Percentiles rank a stretch among this genome's conserved stretches.
Conservation (phyloP, 2,888 invertebrate genomes). For the Melanophora roralis region DNA sequence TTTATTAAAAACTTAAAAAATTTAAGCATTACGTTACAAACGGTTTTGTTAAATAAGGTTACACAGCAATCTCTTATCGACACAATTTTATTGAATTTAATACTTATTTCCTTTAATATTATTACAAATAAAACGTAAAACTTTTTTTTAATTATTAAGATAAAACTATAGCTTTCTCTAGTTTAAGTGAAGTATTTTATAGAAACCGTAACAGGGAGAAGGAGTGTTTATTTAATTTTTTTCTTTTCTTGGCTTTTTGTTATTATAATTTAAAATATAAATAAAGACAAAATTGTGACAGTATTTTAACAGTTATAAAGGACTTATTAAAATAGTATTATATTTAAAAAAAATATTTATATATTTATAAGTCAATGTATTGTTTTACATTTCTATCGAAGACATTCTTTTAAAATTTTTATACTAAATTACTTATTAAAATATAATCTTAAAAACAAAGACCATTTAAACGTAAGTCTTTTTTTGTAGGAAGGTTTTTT, state of each 20-base stretch:
- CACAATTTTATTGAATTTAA: slow-evolving; percentile 22
- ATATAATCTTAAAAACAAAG: not conserved
- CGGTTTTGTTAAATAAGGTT: not conserved
- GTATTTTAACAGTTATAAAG: not conserved
- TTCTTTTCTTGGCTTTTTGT: slow-evolving; percentile 16
- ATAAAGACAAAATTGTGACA: slow-evolving; percentile 17
- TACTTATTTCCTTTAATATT: not conserved
- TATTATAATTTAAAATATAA: slow-evolving; percentile 7
- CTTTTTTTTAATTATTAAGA: not conserved
- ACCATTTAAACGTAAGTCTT: slow-evolving; percentile 21
- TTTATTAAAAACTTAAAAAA: not conserved
- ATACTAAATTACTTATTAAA: not conserved
- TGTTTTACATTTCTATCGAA: not conserved
- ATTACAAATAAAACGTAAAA: not conserved
- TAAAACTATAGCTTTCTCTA: not conserved
- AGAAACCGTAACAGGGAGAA: slow-evolving; percentile 18
- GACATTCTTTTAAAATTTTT: not conserved
- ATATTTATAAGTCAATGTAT: too few relatives aligned
- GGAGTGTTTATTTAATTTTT: slow-evolving; percentile 36
- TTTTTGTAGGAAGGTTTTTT: not conserved
- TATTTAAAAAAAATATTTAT: too few relatives aligned
- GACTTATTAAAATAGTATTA: slow-evolving; percentile 27
- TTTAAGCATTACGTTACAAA: not conserved
- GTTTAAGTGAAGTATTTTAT: not conserved
- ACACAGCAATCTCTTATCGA: not conserved